Base-by-base conservation (phyloP, 2,888 invertebrate genomes). In the Endotricha flammealis region DNA sequence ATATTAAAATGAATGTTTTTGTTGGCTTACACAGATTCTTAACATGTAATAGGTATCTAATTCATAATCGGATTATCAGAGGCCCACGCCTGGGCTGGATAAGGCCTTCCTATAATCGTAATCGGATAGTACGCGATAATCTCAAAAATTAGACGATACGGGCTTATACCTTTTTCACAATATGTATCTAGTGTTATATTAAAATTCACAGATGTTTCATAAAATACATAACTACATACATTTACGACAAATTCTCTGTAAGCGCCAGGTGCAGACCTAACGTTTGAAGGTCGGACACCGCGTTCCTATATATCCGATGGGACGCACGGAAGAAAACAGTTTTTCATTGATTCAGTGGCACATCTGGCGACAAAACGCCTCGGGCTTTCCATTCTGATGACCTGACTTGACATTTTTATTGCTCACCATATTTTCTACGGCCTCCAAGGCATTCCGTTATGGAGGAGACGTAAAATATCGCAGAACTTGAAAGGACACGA, bases 341-440 rank as follows among this genome's bases (percentile, higher is more conserved):
- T 83, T 85, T 83, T 85, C 85, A 85, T 83, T 82, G 85, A 83
- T 82, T 82, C 82, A 74, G 74, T 69, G 79, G 59, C 85, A 76
- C 86, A 85, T 82, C 86, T 83, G 85, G 85, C 79, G 78, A 76
- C 75, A 73, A 78, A 82, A 82, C 75, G 85, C 83, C 75, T 69
- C 75, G 69, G 73, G 83, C 79, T 78, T 81, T 80, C 75, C 75
- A 74, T 79, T 78, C 79, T 85, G 85, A 86, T 85, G 86, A 85
- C 86, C 83, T 83, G 82, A 85, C 83, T 82, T 85, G 86, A 83
- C 83, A 85, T 83, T 83, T 85, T 86, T 86, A 85, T 85, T 82
- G 79, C 81, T 59, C 57, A 64, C 80, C 75, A 86, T 85, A 85
- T 82, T 82, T 81, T 62, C 69, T 65, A 60, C 58, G 73, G 75